Percentiles rank a stretch among this genome's conserved stretches.
Conservation (phyloP, 1,140 invertebrate species). For the Zaprionus nigranus region DNA sequence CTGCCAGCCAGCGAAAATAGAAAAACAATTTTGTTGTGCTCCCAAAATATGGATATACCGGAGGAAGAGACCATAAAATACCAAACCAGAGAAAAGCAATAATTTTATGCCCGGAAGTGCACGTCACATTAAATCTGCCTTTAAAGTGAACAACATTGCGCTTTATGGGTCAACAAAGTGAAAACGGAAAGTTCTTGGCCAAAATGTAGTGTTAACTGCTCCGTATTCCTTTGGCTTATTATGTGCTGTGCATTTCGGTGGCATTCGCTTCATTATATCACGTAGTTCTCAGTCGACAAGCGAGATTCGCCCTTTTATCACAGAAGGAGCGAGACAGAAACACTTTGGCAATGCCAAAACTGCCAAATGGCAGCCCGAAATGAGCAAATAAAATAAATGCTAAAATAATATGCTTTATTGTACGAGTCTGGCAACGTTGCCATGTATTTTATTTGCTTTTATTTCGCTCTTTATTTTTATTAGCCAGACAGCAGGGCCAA, state of each 20-base stretch:
- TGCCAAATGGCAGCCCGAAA: constrained; percentile 59
- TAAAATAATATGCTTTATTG: constrained; percentile 75
- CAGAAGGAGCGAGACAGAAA: constrained; percentile 36
- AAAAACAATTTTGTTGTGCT: constrained; percentile 15
- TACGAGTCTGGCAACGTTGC: constrained; percentile 49
- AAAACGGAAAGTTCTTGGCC: constrained; percentile 1
- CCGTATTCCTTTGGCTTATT: constrained; percentile 16
- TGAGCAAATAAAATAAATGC: constrained; percentile 63
- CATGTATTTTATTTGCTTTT: constrained; percentile 66
- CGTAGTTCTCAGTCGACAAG: constrained; percentile 38
- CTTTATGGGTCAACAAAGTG: constrained; percentile 20
- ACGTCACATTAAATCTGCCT: neutral
- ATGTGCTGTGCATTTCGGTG: constrained; percentile 35
- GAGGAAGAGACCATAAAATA: neutral
- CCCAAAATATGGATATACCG: neutral
- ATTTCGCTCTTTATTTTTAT: constrained; percentile 68
- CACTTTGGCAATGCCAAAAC: constrained; percentile 59
- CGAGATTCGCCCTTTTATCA: constrained; percentile 27
- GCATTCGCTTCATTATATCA: constrained; percentile 50
- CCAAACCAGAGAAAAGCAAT: constrained; percentile 2
- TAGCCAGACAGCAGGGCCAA: constrained; percentile 31
- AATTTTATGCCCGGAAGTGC: constrained; percentile 15
- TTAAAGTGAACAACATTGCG: neutral
- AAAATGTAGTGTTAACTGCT: constrained; percentile 14
- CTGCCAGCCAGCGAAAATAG: neutral